phyloP scores from a whole-genome alignment of 2,113 vertebrate genomes.

The Colistium nudipinnis region DNA sequence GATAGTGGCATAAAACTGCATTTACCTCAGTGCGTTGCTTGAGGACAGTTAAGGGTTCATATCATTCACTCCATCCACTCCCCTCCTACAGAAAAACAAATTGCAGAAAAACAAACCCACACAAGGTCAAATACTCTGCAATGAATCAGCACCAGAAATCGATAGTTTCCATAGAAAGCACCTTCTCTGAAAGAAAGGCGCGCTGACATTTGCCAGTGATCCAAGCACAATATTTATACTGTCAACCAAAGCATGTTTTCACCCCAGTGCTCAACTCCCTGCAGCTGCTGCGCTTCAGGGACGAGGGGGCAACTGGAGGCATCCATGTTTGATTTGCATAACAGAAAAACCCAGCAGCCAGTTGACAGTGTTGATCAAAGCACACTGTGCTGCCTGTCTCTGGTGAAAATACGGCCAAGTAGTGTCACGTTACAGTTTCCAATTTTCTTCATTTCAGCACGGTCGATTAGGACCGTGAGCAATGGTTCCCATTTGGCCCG shows the following conservation, averaged over 20 bases:
- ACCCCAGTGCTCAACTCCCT: slow-evolving; percentile 19
- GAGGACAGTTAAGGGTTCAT: too few relatives aligned
- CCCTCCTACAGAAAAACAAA: neutral
- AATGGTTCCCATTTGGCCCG: neutral
- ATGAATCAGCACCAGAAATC: too few relatives aligned
- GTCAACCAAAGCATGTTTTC: slow-evolving; percentile 63
- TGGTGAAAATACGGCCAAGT: neutral
- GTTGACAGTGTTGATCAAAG: neutral
- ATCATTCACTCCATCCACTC: too few relatives aligned
- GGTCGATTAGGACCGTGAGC: neutral
- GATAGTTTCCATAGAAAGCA: slow-evolving; percentile 19
- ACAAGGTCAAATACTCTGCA: neutral
- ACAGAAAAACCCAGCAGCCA: slow-evolving; percentile 2
- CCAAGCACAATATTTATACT: slow-evolving; percentile 61
- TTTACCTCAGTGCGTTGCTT: too few relatives aligned
- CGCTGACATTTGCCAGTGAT: slow-evolving; percentile 46
- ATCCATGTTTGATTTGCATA: slow-evolving; percentile 12
- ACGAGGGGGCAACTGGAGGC: neutral
- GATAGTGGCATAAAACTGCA: too few relatives aligned
- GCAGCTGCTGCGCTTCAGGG: slow-evolving; percentile 43
- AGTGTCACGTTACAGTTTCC: neutral
- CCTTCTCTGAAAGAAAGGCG: slow-evolving; percentile 6
- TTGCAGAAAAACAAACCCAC: neutral
- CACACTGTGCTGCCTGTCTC: neutral
- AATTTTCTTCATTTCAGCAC: neutral